Percentiles rank a stretch among this genome's conserved stretches.
phyloP scores from a whole-genome alignment of 2,888 invertebrate species.

The Eupelmus urozonus region DNA sequence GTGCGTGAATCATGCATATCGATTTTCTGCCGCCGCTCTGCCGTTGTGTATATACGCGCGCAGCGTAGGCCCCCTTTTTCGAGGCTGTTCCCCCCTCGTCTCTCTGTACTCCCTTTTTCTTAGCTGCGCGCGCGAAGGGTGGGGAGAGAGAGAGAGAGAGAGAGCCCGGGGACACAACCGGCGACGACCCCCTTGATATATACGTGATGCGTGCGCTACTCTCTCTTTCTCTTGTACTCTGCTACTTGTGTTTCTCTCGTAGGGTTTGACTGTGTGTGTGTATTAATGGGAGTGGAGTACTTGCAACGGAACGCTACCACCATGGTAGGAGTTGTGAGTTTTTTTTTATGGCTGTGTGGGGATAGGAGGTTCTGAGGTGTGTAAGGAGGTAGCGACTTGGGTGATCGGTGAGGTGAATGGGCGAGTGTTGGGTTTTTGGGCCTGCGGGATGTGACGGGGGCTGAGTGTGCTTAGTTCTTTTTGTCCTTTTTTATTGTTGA shows the following conservation, averaged over 20 bases:
- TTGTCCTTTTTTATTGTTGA: too few relatives aligned
- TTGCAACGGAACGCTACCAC: slow-evolving; percentile 1
- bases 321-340: too few relatives aligned
- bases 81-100: neutral
- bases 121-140: neutral
- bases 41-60: slow-evolving; percentile 13
- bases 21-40: slow-evolving; percentile 71
- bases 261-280: neutral
- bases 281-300: neutral
- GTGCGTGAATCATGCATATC: slow-evolving; percentile 77
- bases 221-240: neutral
- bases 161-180: neutral
- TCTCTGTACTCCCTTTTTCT: neutral
- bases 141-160: neutral
- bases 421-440: too few relatives aligned
- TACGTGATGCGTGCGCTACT: too few relatives aligned
- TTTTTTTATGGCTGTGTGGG: too few relatives aligned
- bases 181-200: neutral
- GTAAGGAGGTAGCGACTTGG: too few relatives aligned
- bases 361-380: too few relatives aligned
- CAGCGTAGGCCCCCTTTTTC: neutral
- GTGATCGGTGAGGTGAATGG: too few relatives aligned
- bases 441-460: too few relatives aligned
- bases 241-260: neutral
- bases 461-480: too few relatives aligned